Conservation (phyloP, 1,140 invertebrate species). For the Littorina saxatilis region DNA sequence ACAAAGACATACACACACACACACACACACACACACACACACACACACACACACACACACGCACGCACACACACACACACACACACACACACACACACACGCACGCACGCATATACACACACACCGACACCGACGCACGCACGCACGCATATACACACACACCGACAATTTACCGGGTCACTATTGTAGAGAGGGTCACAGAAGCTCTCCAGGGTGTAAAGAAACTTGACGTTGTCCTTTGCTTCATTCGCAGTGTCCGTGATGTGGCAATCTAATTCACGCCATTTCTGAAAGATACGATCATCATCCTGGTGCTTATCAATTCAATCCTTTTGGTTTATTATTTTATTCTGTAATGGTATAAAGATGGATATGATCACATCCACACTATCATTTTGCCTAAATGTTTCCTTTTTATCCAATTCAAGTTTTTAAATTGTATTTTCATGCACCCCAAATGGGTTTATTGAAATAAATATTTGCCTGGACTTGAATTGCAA, state of each 20-base stretch:
- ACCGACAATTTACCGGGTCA: conserved; percentile 89
- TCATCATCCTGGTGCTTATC: too few relatives aligned
- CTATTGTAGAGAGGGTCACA: conserved; percentile 95
- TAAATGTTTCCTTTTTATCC: too few relatives aligned
- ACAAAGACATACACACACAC: not conserved
- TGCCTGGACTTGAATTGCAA: too few relatives aligned
- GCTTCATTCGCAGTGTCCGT: conserved; percentile 85
- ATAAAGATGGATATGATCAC: too few relatives aligned
- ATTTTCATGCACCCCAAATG: too few relatives aligned
- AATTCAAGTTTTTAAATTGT: too few relatives aligned
- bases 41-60: not conserved
- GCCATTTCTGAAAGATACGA: conserved; percentile 67
- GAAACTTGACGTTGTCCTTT: conserved; percentile 95
- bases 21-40: not conserved
- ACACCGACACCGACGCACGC: not conserved
- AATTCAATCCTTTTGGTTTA: too few relatives aligned
- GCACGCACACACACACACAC: not conserved
- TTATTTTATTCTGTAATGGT: too few relatives aligned
- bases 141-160: not conserved
- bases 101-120: not conserved
- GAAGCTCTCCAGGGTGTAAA: conserved; percentile 95
- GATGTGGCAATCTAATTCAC: conserved; percentile 73
- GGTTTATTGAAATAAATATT: too few relatives aligned
- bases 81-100: not conserved
- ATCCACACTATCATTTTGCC: too few relatives aligned